These are phyloP conservation scores for Spizaetus ornatus DNA, from an alignment of 2,113 vertebrate species.

Conservation along the genomic window DNA sequence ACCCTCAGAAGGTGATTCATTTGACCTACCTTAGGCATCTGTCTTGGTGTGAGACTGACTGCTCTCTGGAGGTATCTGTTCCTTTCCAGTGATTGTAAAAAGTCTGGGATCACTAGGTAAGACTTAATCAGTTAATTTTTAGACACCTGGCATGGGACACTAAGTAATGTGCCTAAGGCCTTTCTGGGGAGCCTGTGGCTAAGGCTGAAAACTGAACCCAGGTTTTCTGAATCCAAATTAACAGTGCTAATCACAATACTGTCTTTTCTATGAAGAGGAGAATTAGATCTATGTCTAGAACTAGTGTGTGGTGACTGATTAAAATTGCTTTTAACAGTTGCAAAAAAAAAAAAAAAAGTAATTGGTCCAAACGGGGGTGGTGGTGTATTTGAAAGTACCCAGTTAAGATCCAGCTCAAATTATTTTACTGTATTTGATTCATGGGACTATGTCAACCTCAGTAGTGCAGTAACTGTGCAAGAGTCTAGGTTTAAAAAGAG, in stretches of 20 bases:
- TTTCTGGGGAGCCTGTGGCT: neutral
- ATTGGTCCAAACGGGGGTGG: neutral
- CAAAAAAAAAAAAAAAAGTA: neutral
- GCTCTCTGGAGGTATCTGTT: neutral
- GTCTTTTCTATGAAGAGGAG: neutral
- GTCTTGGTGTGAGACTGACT: neutral
- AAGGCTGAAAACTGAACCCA: neutral
- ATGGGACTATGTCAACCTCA: neutral
- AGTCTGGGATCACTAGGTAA: neutral
- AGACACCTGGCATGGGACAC: neutral
- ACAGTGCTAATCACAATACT: neutral
- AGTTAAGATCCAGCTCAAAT: neutral
- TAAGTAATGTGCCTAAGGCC: neutral
- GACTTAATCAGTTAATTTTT: neutral
- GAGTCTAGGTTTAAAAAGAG: neutral
- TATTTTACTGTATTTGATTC: neutral
- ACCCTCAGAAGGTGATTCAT: constrained; percentile 42
- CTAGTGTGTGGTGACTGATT: neutral
- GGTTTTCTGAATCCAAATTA: neutral
- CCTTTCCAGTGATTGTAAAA: neutral
- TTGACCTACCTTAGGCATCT: constrained; percentile 14
- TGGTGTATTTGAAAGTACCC: neutral
- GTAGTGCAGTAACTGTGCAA: neutral
- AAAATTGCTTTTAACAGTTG: neutral
- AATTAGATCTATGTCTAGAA: neutral